Base-by-base conservation (phyloP, 2,113 vertebrate species). In the Cepphus grylle region DNA sequence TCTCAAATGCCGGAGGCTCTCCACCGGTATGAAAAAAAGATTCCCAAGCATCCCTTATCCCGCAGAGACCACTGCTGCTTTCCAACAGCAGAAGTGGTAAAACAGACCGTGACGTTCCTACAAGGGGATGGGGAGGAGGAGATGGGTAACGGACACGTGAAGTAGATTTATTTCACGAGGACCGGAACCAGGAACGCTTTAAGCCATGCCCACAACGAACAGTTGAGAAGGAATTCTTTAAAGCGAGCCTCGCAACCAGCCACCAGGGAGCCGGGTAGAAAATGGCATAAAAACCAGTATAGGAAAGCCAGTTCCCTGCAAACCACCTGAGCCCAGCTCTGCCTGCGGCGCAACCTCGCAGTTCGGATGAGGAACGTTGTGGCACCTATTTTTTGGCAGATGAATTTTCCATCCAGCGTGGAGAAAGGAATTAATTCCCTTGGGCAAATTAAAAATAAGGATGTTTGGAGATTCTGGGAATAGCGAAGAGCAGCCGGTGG, bases 281-380 rank as follows among this genome's bases (percentile, higher is more conserved):
- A 30, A 73, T 3, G 8, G 29, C 29, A 34, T 6, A 21, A 71
- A 58, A 7, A 12, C 25, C 3, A 1, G 18, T 8, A 11, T 5
- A 9, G 15, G 4, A 26, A 67, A 55, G 40, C 34, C 70, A 38
- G 15, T 2, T 42, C 58, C 53, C 61, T 34, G 32, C 12, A 27
- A 53, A 42, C 11, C n/a, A 23, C 53, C 20, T 5, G 34, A 45
- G 47, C 61, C 47, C 80, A 43, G 45, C 66, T 45, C 49, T 19
- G 16, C 38, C 32, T 12, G 27, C 2, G 2, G 19, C 30, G 3
- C 69, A 58, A 15, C 69, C 40, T 36, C 30, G 4, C 40, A 1
- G 25, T 8, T 30, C 3, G 2, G 17, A 11, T 3, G 18, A 36
- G 56, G 36, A 74, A 49, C 4, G 1, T 11, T 9, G 8, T 1